These are phyloP conservation scores for Rynchops niger DNA, from an alignment of 2,113 vertebrate genomes.

Conservation along the genomic window DNA sequence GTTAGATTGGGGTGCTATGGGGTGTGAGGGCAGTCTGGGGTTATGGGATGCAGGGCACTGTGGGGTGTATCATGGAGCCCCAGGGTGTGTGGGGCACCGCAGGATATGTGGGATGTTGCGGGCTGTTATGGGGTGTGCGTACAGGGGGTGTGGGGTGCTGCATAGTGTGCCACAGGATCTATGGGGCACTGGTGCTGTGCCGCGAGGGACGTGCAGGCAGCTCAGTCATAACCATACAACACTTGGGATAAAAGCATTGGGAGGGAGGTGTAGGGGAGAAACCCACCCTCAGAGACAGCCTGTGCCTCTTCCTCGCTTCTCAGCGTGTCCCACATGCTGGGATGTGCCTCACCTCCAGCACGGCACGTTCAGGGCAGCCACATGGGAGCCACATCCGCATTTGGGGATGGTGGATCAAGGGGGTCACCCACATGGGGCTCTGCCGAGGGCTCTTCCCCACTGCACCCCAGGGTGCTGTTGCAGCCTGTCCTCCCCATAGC, in stretches of 20 bases:
- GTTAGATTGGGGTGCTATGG: background rate
- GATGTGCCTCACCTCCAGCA: background rate
- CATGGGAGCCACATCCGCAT: background rate
- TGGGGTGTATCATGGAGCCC: background rate
- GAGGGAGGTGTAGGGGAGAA: accelerated
- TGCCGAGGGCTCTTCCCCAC: background rate
- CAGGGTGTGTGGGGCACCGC: background rate
- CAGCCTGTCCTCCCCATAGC: background rate
- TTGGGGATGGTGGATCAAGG: background rate
- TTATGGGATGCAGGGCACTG: accelerated
- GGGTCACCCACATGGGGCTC: accelerated
- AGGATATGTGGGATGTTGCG: background rate
- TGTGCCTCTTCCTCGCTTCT: background rate
- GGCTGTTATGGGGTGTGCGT: accelerated
- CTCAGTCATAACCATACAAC: background rate
- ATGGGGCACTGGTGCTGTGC: background rate
- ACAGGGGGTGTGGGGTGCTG: background rate
- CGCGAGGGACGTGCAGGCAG: accelerated
- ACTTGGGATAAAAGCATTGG: background rate
- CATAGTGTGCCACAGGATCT: background rate
- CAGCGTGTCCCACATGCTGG: accelerated
- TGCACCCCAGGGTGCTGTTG: background rate
- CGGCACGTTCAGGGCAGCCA: accelerated
- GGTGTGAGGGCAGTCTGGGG: background rate
- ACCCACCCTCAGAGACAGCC: too few species aligned